A percentile compares a stretch with the other conserved stretches of the same genome.
phyloP scores from a whole-genome alignment of 2,888 invertebrate genomes.

The Tinea pellionella region DNA sequence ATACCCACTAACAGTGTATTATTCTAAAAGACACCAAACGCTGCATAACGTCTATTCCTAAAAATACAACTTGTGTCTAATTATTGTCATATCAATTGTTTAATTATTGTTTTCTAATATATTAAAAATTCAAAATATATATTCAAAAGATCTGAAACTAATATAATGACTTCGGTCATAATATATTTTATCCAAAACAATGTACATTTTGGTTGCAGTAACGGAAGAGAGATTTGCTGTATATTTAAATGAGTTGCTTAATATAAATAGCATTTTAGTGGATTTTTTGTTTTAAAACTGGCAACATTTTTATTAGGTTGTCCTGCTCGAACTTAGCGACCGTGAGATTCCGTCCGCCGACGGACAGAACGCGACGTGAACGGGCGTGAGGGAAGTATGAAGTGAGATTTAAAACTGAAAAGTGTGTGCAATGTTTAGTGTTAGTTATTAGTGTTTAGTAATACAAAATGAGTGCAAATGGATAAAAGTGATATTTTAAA shows the following conservation, averaged over 20 bases:
- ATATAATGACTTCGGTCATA: no score
- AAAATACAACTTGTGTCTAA: no score
- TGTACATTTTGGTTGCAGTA: no score
- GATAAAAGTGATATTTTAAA: conserved; percentile 40
- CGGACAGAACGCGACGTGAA: conserved; percentile 58
- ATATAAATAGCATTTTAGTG: neutral
- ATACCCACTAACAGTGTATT: neutral
- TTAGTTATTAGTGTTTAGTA: conserved; percentile 59
- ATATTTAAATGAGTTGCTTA: no score
- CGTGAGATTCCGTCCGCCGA: conserved; percentile 27
- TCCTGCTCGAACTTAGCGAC: neutral
- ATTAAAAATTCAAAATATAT: no score
- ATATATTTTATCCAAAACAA: no score
- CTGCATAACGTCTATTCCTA: no score
- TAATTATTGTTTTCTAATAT: no score
- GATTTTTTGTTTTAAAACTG: neutral
- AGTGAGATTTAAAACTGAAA: conserved; percentile 57
- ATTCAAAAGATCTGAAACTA: no score
- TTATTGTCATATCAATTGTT: no score
- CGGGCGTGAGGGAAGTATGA: conserved; percentile 69
- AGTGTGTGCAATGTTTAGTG: conserved; percentile 69
- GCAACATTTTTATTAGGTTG: neutral
- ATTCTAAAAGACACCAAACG: no score
- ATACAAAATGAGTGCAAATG: conserved; percentile 65
- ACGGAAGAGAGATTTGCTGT: no score